These are phyloP conservation scores for Rotaria socialis DNA, from an alignment of 2,888 invertebrate species.

Conservation along the genomic window DNA sequence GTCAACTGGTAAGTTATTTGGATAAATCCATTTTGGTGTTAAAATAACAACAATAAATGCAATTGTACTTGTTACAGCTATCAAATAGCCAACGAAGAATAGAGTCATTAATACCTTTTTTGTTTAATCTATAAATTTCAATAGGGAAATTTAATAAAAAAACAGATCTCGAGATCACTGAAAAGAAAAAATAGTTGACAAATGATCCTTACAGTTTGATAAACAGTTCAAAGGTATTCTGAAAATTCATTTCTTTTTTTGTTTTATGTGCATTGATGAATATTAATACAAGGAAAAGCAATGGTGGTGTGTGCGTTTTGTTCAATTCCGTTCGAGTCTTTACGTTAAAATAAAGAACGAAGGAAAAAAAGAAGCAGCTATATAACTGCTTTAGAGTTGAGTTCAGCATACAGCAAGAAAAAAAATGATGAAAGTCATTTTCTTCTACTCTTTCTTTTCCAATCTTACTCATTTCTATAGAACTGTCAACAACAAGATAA, in stretches of 20 bases:
- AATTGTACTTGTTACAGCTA: conserved; percentile 42
- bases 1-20: not conserved
- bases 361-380: not conserved
- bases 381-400: not conserved
- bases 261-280: not conserved
- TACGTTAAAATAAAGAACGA: not conserved
- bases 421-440: not conserved
- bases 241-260: not conserved
- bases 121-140: too few species aligned
- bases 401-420: not conserved
- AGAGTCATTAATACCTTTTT: not conserved
- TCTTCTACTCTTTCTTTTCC: not conserved
- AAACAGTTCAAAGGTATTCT: too few species aligned
- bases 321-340: not conserved
- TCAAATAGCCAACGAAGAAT: conserved; percentile 42
- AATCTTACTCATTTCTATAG: not conserved
- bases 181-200: too few species aligned
- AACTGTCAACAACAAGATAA: too few species aligned
- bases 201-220: not conserved
- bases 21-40: conserved; percentile 45
- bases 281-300: not conserved
- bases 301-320: not conserved
- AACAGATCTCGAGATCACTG: not conserved
- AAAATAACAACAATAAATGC: conserved; percentile 45
- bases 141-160: not conserved